Base-by-base conservation (phyloP, 2,888 invertebrate genomes). In the Drosophila nr. fundita region DNA sequence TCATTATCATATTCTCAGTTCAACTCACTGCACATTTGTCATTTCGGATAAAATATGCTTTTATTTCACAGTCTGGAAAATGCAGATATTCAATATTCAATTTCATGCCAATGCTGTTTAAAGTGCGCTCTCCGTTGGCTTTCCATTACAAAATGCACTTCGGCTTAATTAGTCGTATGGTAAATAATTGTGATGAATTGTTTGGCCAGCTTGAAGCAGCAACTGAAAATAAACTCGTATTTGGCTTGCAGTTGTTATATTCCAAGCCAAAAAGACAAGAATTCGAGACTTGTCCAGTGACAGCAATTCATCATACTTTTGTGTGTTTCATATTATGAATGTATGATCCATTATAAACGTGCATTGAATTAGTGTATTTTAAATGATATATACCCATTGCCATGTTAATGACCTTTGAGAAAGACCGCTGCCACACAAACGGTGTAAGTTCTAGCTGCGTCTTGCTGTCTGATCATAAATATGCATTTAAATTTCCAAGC, bases 401-500 rank as follows among this genome's bases (percentile, higher is more conserved):
- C 4, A n/a, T 72, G 53, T 34, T 67, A 74, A 73, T 73, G 57
- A 45, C 60, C 67, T 38, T 30, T 40, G 21, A 27, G 36, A 50
- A 53, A 60, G 60, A 68, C 40, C 62, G 62, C 52, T 63, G 61
- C 10, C 60, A 64, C 18, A 13, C 52, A 64, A 59, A 36, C 34
- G 10, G 45, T 18, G 50, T 45, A 24, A 11, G 45, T 27, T 8
- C 3, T 13, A 24, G 36, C 32, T 21, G 48, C 6, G 36, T 61
- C 55, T 53, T 60, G 49, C 57, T 64, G 54, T 52, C 40, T 67
- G 68, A 59, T 50, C 60, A 85, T 87, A 85, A 85, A 85, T 85
- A 82, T 87, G 86, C 70, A 82, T 89, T 83, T 73, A 77, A 73
- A 60, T 73, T 77, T 54, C 48, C 69, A 34, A 57, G 57, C 54